Conservation (phyloP, 2,888 invertebrate genomes). For the Habrosyne pyritoides region DNA sequence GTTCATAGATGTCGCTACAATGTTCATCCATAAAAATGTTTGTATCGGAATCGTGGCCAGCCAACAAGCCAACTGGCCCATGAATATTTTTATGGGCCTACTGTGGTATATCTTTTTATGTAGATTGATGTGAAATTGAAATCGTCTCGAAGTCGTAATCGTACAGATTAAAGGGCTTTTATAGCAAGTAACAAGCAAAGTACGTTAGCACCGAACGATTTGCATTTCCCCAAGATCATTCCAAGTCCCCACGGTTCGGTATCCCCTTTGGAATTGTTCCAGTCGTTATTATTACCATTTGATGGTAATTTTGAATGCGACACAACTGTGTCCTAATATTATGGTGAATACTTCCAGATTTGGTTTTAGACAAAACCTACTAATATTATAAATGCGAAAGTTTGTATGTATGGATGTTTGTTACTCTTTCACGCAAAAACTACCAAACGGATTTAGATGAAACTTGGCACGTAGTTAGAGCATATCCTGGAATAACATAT, state of each 20-base stretch:
- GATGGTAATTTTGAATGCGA: slow-evolving; percentile 38
- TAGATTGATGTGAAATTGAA: too few relatives aligned
- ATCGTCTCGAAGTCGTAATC: slow-evolving; percentile 21
- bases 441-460: too few relatives aligned
- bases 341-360: not conserved
- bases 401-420: too few relatives aligned
- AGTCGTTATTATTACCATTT: slow-evolving; percentile 48
- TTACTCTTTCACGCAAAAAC: too few relatives aligned
- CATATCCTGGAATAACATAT: too few relatives aligned
- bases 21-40: too few relatives aligned
- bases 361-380: not conserved
- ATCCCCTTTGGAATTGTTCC: slow-evolving; percentile 48
- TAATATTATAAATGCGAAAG: too few relatives aligned
- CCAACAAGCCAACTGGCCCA: too few relatives aligned
- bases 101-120: slow-evolving; percentile 19
- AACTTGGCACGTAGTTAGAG: too few relatives aligned
- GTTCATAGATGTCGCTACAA: too few relatives aligned
- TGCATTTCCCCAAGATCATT: slow-evolving; percentile 59
- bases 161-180: slow-evolving; percentile 30
- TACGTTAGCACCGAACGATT: slow-evolving; percentile 54
- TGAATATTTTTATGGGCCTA: too few relatives aligned
- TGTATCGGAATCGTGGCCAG: too few relatives aligned
- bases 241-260: slow-evolving; percentile 42
- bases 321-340: slow-evolving; percentile 15
- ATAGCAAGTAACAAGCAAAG: slow-evolving; percentile 41